Evolutionary conservation across 2,797 vertebrate species (phyloP), one percentile per base, ranked within the genome.

Genomic region (Pseudomugil tenellus): DNA sequence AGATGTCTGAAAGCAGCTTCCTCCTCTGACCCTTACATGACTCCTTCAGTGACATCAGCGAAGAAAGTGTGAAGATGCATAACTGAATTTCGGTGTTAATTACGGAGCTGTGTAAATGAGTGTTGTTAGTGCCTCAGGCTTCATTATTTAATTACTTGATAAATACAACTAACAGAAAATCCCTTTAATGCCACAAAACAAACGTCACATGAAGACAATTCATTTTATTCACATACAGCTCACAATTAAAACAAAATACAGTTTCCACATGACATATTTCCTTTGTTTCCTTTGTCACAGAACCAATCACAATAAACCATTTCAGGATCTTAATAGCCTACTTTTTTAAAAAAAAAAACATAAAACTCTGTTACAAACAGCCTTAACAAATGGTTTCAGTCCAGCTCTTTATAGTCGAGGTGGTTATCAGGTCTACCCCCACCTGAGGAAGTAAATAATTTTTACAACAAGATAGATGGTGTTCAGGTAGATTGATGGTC

Each of bases 31-130:
- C 76, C 32, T 12, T 11, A 62, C 67, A 53, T 2, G n/a, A 21
- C 57, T 70, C 70, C 37, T 52, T 63, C 29, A 21, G 14, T 66
- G 74, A 77, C 70, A 54, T 23, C 41, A 1, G 21, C 21, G 58
- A 13, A 7, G 63, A 82, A 63, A 32, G 52, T 7, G 73, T 63
- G 86, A 75, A 81, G 85, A 85, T 48, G 69, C 53, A 31, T 70
- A 62, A 59, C 37, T 71, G 35, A 46, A 60, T 63, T 52, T 53
- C 77, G 51, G 49, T 67, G 83, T 80, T 78, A 53, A 84, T 84
- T 63, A 73, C 63, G 48, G 13, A 51, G 34, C 31, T 57, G 74
- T 83, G 81, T 72, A 68, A 89, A 79, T 58, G 12, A 21, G 63
- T 26, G 35, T 74, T 67, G 75, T 72, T 72, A 41, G 46, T 32